Percentiles rank a stretch among this genome's conserved stretches.
Evolutionary conservation across 1,140 invertebrate genomes (phyloP).

Genomic region (Drosophila gunungcola): DNA sequence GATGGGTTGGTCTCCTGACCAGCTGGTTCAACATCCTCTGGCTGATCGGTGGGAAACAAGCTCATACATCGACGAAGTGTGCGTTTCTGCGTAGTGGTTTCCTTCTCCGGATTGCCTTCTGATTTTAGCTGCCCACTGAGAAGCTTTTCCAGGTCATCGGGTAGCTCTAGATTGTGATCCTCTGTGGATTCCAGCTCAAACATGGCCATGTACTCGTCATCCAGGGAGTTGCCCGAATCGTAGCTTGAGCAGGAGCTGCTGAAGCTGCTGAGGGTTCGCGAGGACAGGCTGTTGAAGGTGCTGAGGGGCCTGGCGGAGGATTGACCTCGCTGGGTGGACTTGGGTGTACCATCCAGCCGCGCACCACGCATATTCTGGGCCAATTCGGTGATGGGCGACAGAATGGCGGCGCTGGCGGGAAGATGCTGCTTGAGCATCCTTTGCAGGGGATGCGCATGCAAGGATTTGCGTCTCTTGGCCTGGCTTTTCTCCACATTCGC

Average conservation of each 20-base stretch:
- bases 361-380: constrained; percentile 50
- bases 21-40: constrained; percentile 1
- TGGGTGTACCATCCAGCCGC: constrained; percentile 54
- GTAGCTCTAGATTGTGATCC: constrained; percentile 41
- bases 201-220: constrained; percentile 89
- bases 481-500: background rate
- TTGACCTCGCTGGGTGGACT: constrained; percentile 39
- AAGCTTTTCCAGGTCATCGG: constrained; percentile 79
- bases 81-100: constrained; percentile 6
- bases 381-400: constrained; percentile 69
- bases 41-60: constrained; percentile 49
- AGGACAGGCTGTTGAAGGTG: constrained; percentile 84
- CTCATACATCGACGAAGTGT: constrained; percentile 81
- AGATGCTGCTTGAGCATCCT: constrained; percentile 55
- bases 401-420: constrained; percentile 5
- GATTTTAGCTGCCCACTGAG: constrained; percentile 58
- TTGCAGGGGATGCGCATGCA: constrained; percentile 44
- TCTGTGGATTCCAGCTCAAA: constrained; percentile 86
- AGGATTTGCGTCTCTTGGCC: constrained; percentile 36
- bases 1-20: background rate
- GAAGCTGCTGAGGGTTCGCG: constrained; percentile 59
- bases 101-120: constrained; percentile 23
- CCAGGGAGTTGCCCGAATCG: constrained; percentile 86
- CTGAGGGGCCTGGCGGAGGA: background rate
- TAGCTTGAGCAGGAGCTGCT: constrained; percentile 85